These are phyloP conservation scores for Campylomormyrus tamandua DNA, from an alignment of 2,113 vertebrate species.

Conservation along the genomic window DNA sequence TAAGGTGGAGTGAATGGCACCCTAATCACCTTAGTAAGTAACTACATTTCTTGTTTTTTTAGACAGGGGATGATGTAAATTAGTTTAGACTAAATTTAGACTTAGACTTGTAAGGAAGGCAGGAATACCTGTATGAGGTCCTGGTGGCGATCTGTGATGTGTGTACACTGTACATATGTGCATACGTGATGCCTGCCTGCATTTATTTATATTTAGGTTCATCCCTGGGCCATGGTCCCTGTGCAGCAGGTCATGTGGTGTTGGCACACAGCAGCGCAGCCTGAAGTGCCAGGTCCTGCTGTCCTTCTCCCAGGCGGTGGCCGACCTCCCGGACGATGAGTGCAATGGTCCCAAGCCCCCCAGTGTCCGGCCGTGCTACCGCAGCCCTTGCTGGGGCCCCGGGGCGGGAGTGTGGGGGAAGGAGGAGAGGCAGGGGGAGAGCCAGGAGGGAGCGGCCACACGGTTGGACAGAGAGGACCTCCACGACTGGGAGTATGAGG, in stretches of 20 bases:
- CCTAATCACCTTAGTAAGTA: background rate
- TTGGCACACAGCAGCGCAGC: slow-evolving; percentile 70
- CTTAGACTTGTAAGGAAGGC: background rate
- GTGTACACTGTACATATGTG: background rate
- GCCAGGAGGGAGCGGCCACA: slow-evolving; percentile 44
- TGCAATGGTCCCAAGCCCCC: slow-evolving; percentile 80
- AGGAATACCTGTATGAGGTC: background rate
- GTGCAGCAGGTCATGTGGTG: slow-evolving; percentile 82
- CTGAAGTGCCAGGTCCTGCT: slow-evolving; percentile 89
- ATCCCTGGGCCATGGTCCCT: slow-evolving; percentile 80
- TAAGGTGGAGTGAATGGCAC: background rate
- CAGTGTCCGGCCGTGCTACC: slow-evolving; percentile 71
- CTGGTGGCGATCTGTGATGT: background rate
- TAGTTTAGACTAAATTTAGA: background rate
- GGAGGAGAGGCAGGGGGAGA: slow-evolving; percentile 26
- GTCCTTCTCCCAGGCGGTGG: slow-evolving; percentile 87
- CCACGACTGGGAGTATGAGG: slow-evolving; percentile 89
- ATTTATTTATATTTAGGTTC: slow-evolving; percentile 62
- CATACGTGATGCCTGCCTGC: background rate
- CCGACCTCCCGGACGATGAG: slow-evolving; percentile 82
- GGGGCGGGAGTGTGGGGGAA: slow-evolving; percentile 43
- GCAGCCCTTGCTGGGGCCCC: slow-evolving; percentile 61
- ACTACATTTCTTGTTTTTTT: background rate
- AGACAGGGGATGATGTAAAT: background rate
- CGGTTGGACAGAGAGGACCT: slow-evolving; percentile 67